These are phyloP conservation scores for Empidonax traillii DNA, from an alignment of 2,113 vertebrate genomes.

Conservation along the genomic window DNA sequence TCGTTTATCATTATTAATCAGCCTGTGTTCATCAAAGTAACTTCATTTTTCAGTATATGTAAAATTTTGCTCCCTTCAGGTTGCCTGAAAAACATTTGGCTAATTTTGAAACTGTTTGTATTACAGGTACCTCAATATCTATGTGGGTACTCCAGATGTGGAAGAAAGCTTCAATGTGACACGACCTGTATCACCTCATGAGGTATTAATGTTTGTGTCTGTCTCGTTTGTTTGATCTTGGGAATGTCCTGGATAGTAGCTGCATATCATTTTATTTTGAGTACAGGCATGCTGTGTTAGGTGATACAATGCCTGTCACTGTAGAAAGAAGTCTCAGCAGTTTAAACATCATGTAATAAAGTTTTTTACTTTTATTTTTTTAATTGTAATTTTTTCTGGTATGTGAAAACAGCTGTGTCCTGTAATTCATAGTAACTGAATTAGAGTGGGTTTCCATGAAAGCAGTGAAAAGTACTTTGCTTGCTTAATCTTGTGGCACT, in stretches of 20 bases:
- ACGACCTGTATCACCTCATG: constrained; percentile 93
- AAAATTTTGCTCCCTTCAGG: background rate
- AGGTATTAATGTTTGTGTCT: constrained; percentile 75
- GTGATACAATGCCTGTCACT: background rate
- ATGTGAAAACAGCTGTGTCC: background rate
- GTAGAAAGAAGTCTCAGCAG: background rate
- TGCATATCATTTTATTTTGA: background rate
- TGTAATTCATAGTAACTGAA: background rate
- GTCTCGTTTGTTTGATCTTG: background rate
- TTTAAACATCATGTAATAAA: background rate
- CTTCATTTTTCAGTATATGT: background rate
- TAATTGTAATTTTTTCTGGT: background rate
- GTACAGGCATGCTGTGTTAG: fast-evolving
- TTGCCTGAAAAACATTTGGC: background rate
- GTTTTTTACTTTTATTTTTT: background rate
- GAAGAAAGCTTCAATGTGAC: constrained; percentile 99
- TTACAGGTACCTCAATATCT: constrained; percentile 96
- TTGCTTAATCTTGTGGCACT: background rate
- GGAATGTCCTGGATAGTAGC: background rate
- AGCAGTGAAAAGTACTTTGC: background rate
- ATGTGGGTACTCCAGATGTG: constrained; percentile 94
- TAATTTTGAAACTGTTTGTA: background rate
- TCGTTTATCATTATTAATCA: background rate
- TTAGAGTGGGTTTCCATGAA: background rate
- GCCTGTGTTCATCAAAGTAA: background rate